Base-by-base conservation (phyloP, 2,888 invertebrate genomes). In the Sericinus montela region DNA sequence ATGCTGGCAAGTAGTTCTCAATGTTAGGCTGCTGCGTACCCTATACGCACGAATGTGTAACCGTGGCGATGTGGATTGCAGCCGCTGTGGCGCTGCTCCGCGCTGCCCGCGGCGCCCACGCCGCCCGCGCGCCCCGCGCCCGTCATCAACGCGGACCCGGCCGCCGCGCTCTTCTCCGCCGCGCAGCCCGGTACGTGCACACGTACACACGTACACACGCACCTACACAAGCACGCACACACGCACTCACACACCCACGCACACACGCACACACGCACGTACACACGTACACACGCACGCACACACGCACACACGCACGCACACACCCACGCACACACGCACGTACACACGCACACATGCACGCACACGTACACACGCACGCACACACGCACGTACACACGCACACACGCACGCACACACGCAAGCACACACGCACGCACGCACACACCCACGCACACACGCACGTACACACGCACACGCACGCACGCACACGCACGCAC, bases 131-230 rank as follows among this genome's bases (percentile, higher is more conserved):
- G 83, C 0, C 80, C 86, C 0, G 72, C 75, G 51, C 88, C 88
- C 16, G 72, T 89, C 68, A 89, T 89, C 70, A 77, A 75, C 65
- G 88, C 88, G 0, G 85, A 88, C 52, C 88, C 87, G 10, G 55
- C 71, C 32, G 57, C 72, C 56, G 65, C 78, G 62, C 69, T 75
- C 70, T 84, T 82, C 69, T 55, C 59, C 49, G 60, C 78, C 1
- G 53, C 69, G 1, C 73, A 67, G 1, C 67, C 74, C 6, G 75
- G 77, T 75, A 51, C 15, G 36, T 11, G 38, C 13, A 13, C 28
- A 32, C 32, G n/a, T 13, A 13, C n/a, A 43, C 11, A 37, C 25
- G 11, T 13, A 35, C 9, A 8, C 10, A n/a, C 30, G n/a, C 8
- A 30, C 9, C 2, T n/a, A n/a, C n/a, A n/a, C n/a, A n/a, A 6